A percentile compares a stretch with the other conserved stretches of the same genome.
Evolutionary conservation across 64 coral and sea anemone species (phyloP).

Genomic region (Stylophora pistillata): DNA sequence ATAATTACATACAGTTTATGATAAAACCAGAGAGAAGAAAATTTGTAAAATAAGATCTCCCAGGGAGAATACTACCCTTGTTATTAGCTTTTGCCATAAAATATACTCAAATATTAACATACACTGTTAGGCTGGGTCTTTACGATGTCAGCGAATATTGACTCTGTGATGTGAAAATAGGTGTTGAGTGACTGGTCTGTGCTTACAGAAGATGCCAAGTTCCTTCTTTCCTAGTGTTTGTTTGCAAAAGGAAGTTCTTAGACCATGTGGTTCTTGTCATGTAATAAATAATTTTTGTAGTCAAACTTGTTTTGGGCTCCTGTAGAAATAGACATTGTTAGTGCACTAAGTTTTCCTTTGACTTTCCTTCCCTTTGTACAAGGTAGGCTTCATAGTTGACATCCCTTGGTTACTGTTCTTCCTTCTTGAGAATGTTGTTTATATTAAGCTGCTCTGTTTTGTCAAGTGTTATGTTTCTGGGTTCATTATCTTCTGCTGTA

Average conservation of each 20-base stretch:
- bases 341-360: neutral
- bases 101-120: slow-evolving; percentile 1
- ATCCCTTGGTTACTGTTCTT: neutral
- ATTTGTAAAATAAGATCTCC: neutral
- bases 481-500: slow-evolving; percentile 6
- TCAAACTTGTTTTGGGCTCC: no score
- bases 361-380: neutral
- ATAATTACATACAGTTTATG: slow-evolving; percentile 1
- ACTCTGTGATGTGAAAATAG: neutral
- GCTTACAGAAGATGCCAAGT: neutral
- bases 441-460: neutral
- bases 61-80: neutral
- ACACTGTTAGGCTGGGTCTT: slow-evolving; percentile 1
- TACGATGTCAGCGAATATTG: slow-evolving; percentile 1
- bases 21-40: neutral
- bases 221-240: neutral
- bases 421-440: slow-evolving; percentile 5
- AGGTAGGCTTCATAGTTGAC: neutral
- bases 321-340: no score
- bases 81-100: slow-evolving; percentile 20
- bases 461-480: neutral
- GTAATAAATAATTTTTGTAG: neutral
- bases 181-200: neutral
- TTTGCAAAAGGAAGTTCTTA: neutral
- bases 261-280: neutral